Evolutionary conservation across 1,140 invertebrate species (phyloP).

Genomic region (Bathynomus jamesi): DNA sequence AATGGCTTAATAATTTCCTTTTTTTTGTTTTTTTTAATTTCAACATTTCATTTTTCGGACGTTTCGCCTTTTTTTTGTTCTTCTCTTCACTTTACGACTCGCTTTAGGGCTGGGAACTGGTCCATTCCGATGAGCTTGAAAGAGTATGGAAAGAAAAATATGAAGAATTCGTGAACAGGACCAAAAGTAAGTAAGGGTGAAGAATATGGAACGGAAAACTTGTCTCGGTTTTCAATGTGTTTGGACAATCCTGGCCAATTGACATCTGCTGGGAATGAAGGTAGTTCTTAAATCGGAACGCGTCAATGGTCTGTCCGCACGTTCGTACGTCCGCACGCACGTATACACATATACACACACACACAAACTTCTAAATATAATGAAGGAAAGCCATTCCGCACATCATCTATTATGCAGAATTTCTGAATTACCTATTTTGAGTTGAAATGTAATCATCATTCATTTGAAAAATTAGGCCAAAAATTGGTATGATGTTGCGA

Average conservation of each 20-base stretch:
- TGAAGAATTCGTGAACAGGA: conserved; percentile 74
- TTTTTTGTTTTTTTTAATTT: too few species aligned
- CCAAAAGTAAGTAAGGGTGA: conserved; percentile 42
- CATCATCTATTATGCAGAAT: too few species aligned
- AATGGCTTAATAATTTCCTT: too few species aligned
- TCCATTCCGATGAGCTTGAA: conserved; percentile 70
- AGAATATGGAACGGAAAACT: background rate
- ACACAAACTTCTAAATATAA: too few species aligned
- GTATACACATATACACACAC: too few species aligned
- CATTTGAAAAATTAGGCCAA: too few species aligned
- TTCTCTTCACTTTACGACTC: background rate
- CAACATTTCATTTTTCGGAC: too few species aligned
- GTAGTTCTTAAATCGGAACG: conserved; percentile 1
- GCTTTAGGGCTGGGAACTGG: conserved; percentile 68
- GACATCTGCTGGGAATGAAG: background rate
- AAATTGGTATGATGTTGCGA: too few species aligned
- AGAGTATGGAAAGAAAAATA: conserved; percentile 77
- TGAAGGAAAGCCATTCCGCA: too few species aligned
- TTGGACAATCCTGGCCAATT: too few species aligned
- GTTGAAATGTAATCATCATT: too few species aligned
- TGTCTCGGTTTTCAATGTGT: conserved; percentile 5
- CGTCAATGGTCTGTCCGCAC: background rate
- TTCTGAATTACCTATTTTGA: too few species aligned
- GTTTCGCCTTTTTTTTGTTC: background rate
- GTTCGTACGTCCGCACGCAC: background rate